Evolutionary conservation across 2,113 vertebrate species (phyloP).

Genomic region (Illadopsis cleaveri): DNA sequence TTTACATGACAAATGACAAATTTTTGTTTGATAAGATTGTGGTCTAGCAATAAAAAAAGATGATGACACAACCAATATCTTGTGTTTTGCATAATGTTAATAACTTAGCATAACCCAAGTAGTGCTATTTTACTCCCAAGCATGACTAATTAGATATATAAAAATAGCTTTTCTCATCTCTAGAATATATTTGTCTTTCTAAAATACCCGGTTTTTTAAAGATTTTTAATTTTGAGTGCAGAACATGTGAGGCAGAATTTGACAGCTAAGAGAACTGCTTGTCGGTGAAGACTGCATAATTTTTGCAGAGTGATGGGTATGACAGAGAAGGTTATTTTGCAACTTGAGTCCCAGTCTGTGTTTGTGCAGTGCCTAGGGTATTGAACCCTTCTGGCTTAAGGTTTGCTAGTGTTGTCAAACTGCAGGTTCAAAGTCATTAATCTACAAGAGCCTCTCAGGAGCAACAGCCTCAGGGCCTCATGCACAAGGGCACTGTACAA

Average conservation of each 20-base stretch:
- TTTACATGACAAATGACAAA: not conserved
- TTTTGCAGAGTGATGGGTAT: not conserved
- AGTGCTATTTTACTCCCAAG: conserved; percentile 21
- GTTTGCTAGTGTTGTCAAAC: not conserved
- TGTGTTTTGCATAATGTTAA: conserved; percentile 47
- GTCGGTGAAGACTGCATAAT: not conserved
- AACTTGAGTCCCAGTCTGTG: not conserved
- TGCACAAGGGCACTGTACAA: not conserved
- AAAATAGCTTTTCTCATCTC: conserved; percentile 22
- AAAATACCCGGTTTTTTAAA: conserved; percentile 36
- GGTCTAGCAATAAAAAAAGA: not conserved
- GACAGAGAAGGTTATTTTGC: not conserved
- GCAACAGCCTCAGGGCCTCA: not conserved
- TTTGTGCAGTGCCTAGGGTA: not conserved
- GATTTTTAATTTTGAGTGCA: conserved; percentile 3
- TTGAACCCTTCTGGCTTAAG: not conserved
- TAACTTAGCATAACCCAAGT: conserved; percentile 19
- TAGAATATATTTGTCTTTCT: conserved; percentile 39
- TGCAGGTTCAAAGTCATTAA: not conserved
- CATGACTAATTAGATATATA: conserved; percentile 52
- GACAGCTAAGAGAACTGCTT: not conserved
- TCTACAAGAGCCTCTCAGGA: not conserved
- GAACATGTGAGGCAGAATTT: conserved; percentile 5
- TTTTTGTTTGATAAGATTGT: conserved; percentile 28
- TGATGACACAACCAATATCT: not conserved